Base-by-base conservation (phyloP, 2,113 vertebrate genomes). In the Tyrannus savana region DNA sequence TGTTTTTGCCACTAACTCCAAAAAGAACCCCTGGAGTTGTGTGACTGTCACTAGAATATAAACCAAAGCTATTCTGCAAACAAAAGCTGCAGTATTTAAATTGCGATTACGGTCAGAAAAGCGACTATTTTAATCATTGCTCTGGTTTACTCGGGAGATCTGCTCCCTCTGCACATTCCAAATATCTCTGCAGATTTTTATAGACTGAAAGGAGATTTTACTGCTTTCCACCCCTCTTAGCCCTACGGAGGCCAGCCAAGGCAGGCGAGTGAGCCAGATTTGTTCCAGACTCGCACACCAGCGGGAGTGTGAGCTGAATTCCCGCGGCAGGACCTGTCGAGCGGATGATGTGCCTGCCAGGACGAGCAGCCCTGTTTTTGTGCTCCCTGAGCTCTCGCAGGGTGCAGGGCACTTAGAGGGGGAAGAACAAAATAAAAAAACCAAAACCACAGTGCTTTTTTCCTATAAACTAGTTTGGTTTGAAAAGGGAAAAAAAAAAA, bases 141-240 rank as follows among this genome's bases (percentile, higher is more conserved):
- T 93, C 88, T 30, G 37, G n/a, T 96, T 96, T 95, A 68, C 94
- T 91, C 80, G 0, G 86, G 96, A 95, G 95, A 96, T 87, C 86
- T 93, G 96, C 93, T 96, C 96, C 95, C 93, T 95, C 93, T 87
- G 92, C 96, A 95, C 94, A 92, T 96, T 96, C 90, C 96, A 95
- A 96, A 94, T 96, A 96, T 96, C 96, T 96, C 96, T 97, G 93
- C 90, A 96, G 95, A 75, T 92, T 97, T 97, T 97, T 97, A 97
- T 97, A 95, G 96, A 86, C 95, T 95, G 96, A 96, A 97, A 84
- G 83, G 92, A 95, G 95, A 95, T 96, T 96, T 96, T 96, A 96
- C 95, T 94, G 95, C 96, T 85, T 96, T 96, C 94, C 95, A 94
- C 80, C 80, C 63, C 90, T 89, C 80, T 82, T 33, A 84, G 92